Evolutionary conservation across 2,888 invertebrate genomes (phyloP).

Genomic region (Lordiphosa andalusiaca): DNA sequence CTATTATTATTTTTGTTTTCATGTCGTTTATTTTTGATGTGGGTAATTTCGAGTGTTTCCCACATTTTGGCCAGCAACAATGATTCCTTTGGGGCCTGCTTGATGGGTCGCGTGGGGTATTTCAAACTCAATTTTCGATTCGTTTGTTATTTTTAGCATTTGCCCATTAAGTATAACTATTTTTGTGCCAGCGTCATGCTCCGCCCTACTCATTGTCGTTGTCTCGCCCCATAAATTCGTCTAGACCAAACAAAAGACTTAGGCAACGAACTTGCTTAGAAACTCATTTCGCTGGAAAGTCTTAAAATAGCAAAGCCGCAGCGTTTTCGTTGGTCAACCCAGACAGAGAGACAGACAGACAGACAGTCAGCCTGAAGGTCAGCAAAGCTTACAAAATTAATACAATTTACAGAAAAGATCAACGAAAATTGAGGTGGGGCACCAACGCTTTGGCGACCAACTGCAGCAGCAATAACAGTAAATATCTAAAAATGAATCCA

Average conservation of each 20-base stretch:
- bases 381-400: conserved; percentile 12
- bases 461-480: conserved; percentile 23
- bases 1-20: conserved; percentile 45
- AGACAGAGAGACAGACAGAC: not conserved
- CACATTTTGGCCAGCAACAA: conserved; percentile 47
- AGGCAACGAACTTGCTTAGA: conserved; percentile 61
- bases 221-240: conserved; percentile 40
- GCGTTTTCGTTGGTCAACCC: not conserved
- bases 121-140: conserved; percentile 46
- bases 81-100: conserved; percentile 48
- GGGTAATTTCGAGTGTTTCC: conserved; percentile 69
- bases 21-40: conserved; percentile 37
- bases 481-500: conserved; percentile 1
- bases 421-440: not conserved
- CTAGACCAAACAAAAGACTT: conserved; percentile 66
- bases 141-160: conserved; percentile 40
- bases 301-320: conserved; percentile 6
- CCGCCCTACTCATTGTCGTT: conserved; percentile 12
- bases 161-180: conserved; percentile 59
- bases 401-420: not conserved
- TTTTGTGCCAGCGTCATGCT: conserved; percentile 47
- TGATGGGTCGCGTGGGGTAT: conserved; percentile 68
- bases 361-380: conserved; percentile 1
- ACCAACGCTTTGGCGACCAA: conserved; percentile 19
- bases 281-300: conserved; percentile 30